Percentiles rank a stretch among this genome's conserved stretches.
These are phyloP conservation scores for Acropternis orthonyx DNA, from an alignment of 2,797 vertebrate genomes.

Conservation along the genomic window DNA sequence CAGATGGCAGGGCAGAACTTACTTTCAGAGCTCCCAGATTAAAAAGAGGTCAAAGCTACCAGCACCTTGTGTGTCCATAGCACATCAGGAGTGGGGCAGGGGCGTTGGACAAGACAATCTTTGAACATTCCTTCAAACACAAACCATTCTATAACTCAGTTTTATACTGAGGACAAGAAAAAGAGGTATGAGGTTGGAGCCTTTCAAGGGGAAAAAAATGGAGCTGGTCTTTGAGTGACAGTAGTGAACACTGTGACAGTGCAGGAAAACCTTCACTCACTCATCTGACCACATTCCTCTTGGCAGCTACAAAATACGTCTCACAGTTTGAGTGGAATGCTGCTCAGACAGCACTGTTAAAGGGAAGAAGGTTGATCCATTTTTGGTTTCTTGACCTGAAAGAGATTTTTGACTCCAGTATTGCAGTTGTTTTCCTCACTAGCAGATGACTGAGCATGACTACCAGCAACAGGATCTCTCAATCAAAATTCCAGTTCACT, in stretches of 20 bases:
- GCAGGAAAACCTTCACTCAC: neutral
- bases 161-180: neutral
- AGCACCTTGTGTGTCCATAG: neutral
- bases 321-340: neutral
- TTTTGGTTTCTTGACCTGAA: neutral
- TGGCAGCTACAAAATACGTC: neutral
- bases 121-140: neutral
- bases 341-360: neutral
- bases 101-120: accelerated
- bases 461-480: neutral
- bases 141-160: neutral
- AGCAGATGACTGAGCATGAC: neutral
- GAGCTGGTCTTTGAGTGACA: neutral
- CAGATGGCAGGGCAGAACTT: neutral
- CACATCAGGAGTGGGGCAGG: neutral
- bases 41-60: neutral
- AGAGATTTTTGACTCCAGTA: neutral
- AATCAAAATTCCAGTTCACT: neutral
- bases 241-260: neutral
- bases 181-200: neutral
- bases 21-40: neutral
- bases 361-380: neutral
- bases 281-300: neutral
- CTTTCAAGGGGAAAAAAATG: neutral
- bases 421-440: neutral